Evolutionary conservation across 35 echinoderm and acorn worm species (phyloP).

Genomic region (Acanthaster planci): DNA sequence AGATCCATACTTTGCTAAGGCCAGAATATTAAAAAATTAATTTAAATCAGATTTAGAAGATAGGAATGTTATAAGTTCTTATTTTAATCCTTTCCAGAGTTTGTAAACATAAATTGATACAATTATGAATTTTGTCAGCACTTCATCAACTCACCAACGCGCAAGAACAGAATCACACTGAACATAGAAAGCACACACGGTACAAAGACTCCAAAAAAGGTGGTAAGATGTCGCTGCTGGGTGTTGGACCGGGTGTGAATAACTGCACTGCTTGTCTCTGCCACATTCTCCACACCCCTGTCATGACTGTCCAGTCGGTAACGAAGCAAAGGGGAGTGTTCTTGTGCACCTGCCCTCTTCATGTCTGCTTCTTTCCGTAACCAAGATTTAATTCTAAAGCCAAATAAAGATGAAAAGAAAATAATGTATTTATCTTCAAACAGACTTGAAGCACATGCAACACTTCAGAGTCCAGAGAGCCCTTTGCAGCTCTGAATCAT

Average conservation of each 20-base stretch:
- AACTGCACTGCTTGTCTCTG: background rate
- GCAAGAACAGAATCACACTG: constrained; percentile 91
- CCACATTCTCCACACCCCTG: background rate
- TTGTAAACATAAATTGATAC: too few species aligned
- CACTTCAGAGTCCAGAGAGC: too few species aligned
- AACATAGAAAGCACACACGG: constrained; percentile 96
- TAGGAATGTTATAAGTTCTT: too few species aligned
- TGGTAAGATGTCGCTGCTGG: constrained; percentile 56
- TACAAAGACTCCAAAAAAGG: constrained; percentile 86
- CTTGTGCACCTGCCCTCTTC: background rate
- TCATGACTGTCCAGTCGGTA: constrained; percentile 39
- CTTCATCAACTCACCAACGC: constrained; percentile 86
- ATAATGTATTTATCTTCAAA: too few species aligned
- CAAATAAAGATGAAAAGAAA: background rate
- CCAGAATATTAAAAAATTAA: too few species aligned
- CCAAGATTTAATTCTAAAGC: background rate
- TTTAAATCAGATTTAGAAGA: too few species aligned
- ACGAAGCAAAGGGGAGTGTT: constrained; percentile 51
- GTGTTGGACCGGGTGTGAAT: too few species aligned
- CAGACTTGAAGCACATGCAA: too few species aligned
- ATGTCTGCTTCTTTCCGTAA: constrained; percentile 4
- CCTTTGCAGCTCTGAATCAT: too few species aligned
- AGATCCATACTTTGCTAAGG: too few species aligned
- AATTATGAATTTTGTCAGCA: too few species aligned
- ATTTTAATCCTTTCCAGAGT: too few species aligned